A percentile compares a stretch with the other conserved stretches of the same genome.
Conservation (phyloP, 1,140 invertebrate genomes). For the Monomorium pharaonis region DNA sequence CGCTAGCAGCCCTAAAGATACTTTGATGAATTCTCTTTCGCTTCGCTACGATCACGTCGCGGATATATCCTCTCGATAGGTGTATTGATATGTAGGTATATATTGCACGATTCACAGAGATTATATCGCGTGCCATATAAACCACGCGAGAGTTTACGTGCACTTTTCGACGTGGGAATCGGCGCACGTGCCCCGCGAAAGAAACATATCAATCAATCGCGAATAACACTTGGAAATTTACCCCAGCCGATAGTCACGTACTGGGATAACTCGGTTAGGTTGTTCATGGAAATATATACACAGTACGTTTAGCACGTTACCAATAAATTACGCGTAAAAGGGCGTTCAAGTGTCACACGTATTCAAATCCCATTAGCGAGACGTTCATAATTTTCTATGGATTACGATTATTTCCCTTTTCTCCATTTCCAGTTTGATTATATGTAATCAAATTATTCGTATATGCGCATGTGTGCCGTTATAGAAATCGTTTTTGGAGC, state of each 20-base stretch:
- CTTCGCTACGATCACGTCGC: background rate
- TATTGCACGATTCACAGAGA: slow-evolving; percentile 27
- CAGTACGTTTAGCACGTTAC: background rate
- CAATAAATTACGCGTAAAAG: background rate
- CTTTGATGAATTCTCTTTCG: slow-evolving; percentile 10
- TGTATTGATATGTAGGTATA: background rate
- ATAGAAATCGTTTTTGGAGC: background rate
- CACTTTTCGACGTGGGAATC: slow-evolving; percentile 9
- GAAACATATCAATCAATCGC: slow-evolving; percentile 61
- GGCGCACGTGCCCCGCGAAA: background rate
- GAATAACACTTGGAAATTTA: slow-evolving; percentile 30
- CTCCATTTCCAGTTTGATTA: background rate
- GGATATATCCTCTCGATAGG: background rate
- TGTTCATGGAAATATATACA: slow-evolving; percentile 6
- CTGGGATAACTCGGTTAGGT: slow-evolving; percentile 15
- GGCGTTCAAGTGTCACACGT: background rate
- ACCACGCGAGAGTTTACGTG: slow-evolving; percentile 20
- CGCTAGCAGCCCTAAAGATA: background rate
- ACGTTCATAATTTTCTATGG: background rate
- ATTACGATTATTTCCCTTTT: background rate
- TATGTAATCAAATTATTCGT: slow-evolving; percentile 4
- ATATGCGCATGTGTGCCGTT: background rate
- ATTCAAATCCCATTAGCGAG: background rate
- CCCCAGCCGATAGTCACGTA: slow-evolving; percentile 26
- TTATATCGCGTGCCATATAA: slow-evolving; percentile 7